Percentiles rank a stretch among this genome's conserved stretches.
These are phyloP conservation scores for Sarcophaga variegata DNA, from an alignment of 2,888 invertebrate genomes.

Conservation along the genomic window DNA sequence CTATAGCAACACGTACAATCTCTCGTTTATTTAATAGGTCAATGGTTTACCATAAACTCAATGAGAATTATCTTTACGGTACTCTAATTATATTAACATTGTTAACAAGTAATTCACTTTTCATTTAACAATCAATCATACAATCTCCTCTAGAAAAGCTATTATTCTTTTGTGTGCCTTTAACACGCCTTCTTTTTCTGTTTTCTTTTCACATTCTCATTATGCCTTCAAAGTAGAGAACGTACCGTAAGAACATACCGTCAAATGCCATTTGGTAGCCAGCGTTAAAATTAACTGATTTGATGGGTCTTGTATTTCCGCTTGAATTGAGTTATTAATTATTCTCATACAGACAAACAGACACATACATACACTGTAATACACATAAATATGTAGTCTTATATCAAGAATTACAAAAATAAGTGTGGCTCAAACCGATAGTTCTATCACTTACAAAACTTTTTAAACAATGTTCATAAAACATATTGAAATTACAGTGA, in stretches of 20 bases:
- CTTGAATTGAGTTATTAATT: constrained; percentile 79
- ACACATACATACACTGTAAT: not conserved
- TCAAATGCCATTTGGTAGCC: constrained; percentile 46
- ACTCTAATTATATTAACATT: too few relatives aligned
- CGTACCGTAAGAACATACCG: not conserved
- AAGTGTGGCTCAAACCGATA: too few relatives aligned
- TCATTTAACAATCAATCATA: constrained; percentile 21
- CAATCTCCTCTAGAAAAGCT: not conserved
- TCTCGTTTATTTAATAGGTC: too few relatives aligned
- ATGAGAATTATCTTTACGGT: too few relatives aligned
- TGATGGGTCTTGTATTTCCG: constrained; percentile 73
- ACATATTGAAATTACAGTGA: too few relatives aligned
- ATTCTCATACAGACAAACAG: constrained; percentile 56
- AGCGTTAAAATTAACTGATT: constrained; percentile 49
- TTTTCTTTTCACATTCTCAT: constrained; percentile 29
- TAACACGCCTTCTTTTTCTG: constrained; percentile 6
- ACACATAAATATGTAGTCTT: too few relatives aligned
- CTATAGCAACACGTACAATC: too few relatives aligned
- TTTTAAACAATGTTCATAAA: too few relatives aligned
- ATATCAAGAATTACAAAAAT: too few relatives aligned
- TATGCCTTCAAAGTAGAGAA: constrained; percentile 23
- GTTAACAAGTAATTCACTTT: not conserved
- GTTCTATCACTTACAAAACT: too few relatives aligned
- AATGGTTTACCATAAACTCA: too few relatives aligned
- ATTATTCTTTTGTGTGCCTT: not conserved